Evolutionary conservation across 2,113 vertebrate species (phyloP).

Genomic region (Isurus oxyrinchus): DNA sequence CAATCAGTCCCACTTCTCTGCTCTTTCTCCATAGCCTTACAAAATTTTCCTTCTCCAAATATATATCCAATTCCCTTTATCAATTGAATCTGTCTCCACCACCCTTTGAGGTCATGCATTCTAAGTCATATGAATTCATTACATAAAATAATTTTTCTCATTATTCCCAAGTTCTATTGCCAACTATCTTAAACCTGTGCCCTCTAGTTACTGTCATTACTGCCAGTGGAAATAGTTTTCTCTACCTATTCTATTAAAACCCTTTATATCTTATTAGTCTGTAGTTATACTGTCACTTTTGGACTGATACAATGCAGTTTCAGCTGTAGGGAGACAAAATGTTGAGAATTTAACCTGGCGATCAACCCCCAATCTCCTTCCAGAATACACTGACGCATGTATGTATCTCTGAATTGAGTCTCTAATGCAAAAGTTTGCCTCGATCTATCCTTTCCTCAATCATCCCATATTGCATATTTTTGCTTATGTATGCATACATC

Average conservation of each 20-base stretch:
- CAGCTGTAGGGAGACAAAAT: neutral
- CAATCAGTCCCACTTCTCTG: neutral
- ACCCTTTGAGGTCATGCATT: neutral
- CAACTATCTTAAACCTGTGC: neutral
- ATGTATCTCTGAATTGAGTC: neutral
- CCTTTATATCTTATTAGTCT: neutral
- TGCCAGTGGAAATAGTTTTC: neutral
- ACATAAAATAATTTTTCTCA: neutral
- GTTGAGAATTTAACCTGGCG: neutral
- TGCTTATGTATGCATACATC: too few relatives aligned
- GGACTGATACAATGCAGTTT: neutral
- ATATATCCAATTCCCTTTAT: neutral
- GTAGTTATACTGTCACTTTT: neutral
- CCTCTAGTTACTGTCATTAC: neutral
- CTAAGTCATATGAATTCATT: neutral
- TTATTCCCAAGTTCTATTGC: neutral
- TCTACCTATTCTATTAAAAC: neutral
- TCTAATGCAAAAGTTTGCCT: neutral
- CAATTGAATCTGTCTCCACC: neutral
- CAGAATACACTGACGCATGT: neutral
- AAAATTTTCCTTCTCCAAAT: neutral
- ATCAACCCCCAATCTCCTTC: neutral
- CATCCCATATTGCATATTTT: neutral
- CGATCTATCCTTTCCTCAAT: neutral
- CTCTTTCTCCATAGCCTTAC: neutral